phyloP scores from a whole-genome alignment of 2,888 invertebrate species.

The Ophion costatus region DNA sequence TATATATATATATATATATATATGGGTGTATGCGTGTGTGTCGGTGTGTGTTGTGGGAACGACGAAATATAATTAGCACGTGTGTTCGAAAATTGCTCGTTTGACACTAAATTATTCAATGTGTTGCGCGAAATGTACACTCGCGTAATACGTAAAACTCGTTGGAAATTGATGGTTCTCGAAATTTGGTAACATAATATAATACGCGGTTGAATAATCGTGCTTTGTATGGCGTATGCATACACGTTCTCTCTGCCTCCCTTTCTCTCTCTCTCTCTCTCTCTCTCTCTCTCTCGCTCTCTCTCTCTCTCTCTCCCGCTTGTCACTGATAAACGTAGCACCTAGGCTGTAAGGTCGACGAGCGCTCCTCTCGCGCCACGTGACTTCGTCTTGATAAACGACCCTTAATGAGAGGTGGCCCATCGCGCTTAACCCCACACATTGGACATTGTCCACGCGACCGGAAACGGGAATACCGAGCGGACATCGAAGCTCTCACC shows the following conservation, averaged over 20 bases:
- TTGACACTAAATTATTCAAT: conserved; percentile 64
- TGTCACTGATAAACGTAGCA: conserved; percentile 59
- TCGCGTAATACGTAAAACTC: conserved; percentile 22
- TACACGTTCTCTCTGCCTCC: neutral
- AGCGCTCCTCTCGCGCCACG: conserved; percentile 65
- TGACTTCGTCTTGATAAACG: conserved; percentile 71
- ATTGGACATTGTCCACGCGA: conserved; percentile 70
- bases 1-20: too few relatives aligned
- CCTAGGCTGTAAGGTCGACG: conserved; percentile 56
- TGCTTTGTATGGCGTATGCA: neutral
- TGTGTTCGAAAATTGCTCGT: conserved; percentile 30
- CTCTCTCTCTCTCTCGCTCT: conserved; percentile 8
- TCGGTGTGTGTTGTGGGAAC: neutral
- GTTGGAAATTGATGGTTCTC: conserved; percentile 61
- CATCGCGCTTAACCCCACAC: conserved; percentile 65
- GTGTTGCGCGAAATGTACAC: conserved; percentile 1
- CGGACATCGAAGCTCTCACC: conserved; percentile 40
- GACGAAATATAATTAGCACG: conserved; percentile 14
- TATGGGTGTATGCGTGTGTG: too few relatives aligned
- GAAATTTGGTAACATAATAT: conserved; percentile 34
- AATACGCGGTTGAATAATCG: neutral
- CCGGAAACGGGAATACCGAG: conserved; percentile 67
- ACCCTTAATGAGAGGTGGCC: conserved; percentile 67
- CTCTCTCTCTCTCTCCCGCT: conserved; percentile 29
- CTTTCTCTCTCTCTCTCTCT: neutral